Conservation (phyloP, 2,888 invertebrate species). For the Parnassius smintheus region DNA sequence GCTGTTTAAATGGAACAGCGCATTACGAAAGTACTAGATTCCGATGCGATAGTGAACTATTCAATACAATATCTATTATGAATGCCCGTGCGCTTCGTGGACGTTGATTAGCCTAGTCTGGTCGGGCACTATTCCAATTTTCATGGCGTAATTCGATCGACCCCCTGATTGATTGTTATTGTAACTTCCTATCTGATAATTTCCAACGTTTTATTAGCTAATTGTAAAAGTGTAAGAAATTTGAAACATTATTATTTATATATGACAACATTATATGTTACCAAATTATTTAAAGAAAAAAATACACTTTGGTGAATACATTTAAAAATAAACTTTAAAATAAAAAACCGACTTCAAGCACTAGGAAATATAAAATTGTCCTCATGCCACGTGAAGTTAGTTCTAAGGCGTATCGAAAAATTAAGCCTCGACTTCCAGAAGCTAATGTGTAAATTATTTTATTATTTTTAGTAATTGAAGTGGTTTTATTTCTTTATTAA, state of each 20-base stretch:
- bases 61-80: conserved; percentile 71
- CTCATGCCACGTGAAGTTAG: too few relatives aligned
- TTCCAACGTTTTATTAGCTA: conserved; percentile 20
- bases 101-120: conserved; percentile 62
- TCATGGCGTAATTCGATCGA: conserved; percentile 58
- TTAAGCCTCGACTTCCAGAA: too few relatives aligned
- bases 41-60: conserved; percentile 56
- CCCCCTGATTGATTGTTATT: conserved; percentile 69
- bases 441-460: too few relatives aligned
- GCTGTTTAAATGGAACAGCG: conserved; percentile 52
- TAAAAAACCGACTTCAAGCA: too few relatives aligned
- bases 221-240: conserved; percentile 1
- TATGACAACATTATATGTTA: too few relatives aligned
- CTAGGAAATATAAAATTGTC: too few relatives aligned
- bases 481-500: too few relatives aligned
- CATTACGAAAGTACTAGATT: conserved; percentile 57
- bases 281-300: too few relatives aligned
- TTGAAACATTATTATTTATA: not conserved
- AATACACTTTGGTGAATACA: too few relatives aligned
- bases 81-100: conserved; percentile 54
- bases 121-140: conserved; percentile 66
- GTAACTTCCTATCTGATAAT: conserved; percentile 34
- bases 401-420: too few relatives aligned
- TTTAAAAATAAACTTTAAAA: too few relatives aligned
- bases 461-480: too few relatives aligned